These are phyloP conservation scores for Drosophila colorata DNA, from an alignment of 2,888 invertebrate genomes.

Conservation along the genomic window DNA sequence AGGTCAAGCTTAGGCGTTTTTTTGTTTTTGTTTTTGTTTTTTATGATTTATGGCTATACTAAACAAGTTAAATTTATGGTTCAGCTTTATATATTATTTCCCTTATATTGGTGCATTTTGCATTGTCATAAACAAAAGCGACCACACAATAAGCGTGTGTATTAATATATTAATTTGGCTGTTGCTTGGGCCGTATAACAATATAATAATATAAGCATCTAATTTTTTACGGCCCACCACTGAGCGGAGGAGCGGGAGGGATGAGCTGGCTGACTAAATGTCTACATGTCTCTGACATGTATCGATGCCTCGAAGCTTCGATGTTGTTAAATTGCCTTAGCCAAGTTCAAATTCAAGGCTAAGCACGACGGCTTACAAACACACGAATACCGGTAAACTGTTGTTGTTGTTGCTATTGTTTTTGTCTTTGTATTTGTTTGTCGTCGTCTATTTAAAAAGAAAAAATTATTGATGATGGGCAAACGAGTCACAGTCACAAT, in stretches of 20 bases:
- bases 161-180: conserved; percentile 22
- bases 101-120: conserved; percentile 46
- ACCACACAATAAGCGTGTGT: conserved; percentile 18
- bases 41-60: conserved; percentile 42
- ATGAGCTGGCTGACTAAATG: conserved; percentile 32
- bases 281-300: conserved; percentile 27
- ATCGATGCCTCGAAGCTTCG: conserved; percentile 43
- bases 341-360: conserved; percentile 81
- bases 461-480: conserved; percentile 49
- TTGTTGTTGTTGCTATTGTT: conserved; percentile 30
- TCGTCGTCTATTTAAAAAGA: conserved; percentile 25
- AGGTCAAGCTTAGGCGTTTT: conserved; percentile 20
- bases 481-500: conserved; percentile 20
- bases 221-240: conserved; percentile 59
- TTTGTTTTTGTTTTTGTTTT: conserved; percentile 23
- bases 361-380: conserved; percentile 53
- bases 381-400: conserved; percentile 52
- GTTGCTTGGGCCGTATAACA: conserved; percentile 8
- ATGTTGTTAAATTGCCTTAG: conserved; percentile 55
- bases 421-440: conserved; percentile 32
- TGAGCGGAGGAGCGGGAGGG: conserved; percentile 11
- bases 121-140: conserved; percentile 34
- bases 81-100: conserved; percentile 17
- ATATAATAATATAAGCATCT: conserved; percentile 33
- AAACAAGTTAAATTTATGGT: conserved; percentile 52